Conservation (phyloP, 1,140 invertebrate genomes). For the Octopus sinensis region DNA sequence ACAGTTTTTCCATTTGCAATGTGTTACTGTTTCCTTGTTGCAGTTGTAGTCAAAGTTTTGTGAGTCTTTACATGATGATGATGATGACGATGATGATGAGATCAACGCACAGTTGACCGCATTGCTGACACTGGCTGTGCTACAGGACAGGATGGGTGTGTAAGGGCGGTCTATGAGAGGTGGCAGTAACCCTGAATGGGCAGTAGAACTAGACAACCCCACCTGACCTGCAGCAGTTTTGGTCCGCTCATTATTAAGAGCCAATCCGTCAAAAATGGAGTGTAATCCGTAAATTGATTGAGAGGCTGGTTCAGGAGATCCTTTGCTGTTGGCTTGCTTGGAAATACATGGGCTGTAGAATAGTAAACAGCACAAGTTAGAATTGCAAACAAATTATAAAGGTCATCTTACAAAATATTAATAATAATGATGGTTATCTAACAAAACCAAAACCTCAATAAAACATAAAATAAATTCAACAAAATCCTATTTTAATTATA, state of each 20-base stretch:
- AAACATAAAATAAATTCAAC: no score
- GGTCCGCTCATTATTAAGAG: background rate
- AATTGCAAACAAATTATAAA: no score
- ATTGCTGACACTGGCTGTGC: constrained; percentile 1
- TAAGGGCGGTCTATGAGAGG: background rate
- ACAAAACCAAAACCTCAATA: no score
- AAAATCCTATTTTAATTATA: no score
- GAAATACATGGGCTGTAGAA: background rate
- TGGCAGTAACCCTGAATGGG: background rate
- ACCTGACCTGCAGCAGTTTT: background rate
- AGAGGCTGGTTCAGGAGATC: background rate
- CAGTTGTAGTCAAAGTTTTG: constrained; percentile 11
- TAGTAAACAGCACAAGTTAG: background rate
- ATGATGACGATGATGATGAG: constrained; percentile 7
- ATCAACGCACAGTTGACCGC: background rate
- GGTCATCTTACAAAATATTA: no score
- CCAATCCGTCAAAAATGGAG: background rate
- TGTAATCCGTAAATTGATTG: background rate
- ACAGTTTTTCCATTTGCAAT: constrained; percentile 83
- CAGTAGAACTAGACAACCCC: background rate
- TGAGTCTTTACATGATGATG: constrained; percentile 4
- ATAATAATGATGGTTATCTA: no score
- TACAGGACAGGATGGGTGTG: background rate
- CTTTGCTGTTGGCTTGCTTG: background rate
- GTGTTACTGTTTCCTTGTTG: constrained; percentile 4